A percentile compares a stretch with the other conserved stretches of the same genome.
Conservation (phyloP, 2,888 invertebrate genomes). For the Silvanus unidentatus region DNA sequence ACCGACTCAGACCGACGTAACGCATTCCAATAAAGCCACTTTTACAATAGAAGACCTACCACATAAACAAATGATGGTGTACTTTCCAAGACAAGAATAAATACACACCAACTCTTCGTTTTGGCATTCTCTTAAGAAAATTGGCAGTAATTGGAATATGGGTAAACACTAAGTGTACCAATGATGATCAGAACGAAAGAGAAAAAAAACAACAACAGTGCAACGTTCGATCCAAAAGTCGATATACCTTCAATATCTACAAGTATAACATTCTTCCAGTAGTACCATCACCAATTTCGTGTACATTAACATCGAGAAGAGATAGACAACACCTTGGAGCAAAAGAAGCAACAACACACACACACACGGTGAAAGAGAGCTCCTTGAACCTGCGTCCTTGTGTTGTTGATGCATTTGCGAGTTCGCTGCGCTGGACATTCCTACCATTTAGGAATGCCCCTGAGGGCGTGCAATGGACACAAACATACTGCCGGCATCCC, state of each 20-base stretch:
- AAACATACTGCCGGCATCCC: conserved; percentile 38
- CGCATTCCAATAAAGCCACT: conserved; percentile 10
- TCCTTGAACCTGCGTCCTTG: conserved; percentile 19
- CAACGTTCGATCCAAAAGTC: no score
- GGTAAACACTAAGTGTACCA: no score
- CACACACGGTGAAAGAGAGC: conserved; percentile 2
- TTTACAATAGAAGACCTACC: conserved; percentile 9
- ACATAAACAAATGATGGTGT: no score
- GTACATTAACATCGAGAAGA: background rate
- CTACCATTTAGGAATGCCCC: conserved; percentile 40
- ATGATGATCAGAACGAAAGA: no score
- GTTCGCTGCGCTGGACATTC: conserved; percentile 41
- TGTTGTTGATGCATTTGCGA: conserved; percentile 37
- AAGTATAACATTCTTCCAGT: conserved; percentile 19
- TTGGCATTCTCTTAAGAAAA: no score
- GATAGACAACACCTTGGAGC: no score
- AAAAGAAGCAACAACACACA: no score
- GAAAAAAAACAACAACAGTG: no score
- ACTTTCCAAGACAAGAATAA: no score
- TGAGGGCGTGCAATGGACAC: conserved; percentile 38
- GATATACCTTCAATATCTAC: no score
- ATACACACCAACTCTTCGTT: no score
- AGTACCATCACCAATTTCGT: conserved; percentile 4
- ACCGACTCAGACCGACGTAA: conserved; percentile 10
- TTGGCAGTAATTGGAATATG: no score